phyloP scores from a whole-genome alignment of 2,113 vertebrate species.

The Charina bottae region DNA sequence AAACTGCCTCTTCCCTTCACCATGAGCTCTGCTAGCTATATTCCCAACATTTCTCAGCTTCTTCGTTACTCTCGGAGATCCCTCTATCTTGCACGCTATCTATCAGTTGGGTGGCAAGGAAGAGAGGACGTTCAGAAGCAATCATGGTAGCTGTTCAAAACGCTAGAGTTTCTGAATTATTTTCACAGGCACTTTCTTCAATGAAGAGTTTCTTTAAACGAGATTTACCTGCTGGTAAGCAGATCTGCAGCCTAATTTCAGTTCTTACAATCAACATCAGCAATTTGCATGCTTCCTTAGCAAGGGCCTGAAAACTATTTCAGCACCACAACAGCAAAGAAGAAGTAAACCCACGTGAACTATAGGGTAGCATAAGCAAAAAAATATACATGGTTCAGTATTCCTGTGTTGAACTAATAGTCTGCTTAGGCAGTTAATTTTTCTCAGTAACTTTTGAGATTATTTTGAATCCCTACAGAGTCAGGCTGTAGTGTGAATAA shows the following conservation, averaged over 20 bases:
- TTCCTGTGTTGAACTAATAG: background rate
- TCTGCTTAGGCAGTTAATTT: background rate
- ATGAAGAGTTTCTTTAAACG: background rate
- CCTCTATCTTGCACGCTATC: no score
- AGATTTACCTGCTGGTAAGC: no score
- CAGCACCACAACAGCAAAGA: background rate
- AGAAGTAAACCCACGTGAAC: background rate
- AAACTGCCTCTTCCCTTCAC: no score
- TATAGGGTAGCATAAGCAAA: background rate
- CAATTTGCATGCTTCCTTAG: background rate
- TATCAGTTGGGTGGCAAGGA: no score
- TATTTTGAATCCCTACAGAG: background rate
- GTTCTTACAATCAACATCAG: background rate
- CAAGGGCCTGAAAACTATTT: background rate
- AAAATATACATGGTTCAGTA: background rate
- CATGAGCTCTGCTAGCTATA: no score
- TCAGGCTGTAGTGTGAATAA: background rate
- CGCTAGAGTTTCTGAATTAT: background rate
- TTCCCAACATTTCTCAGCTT: no score
- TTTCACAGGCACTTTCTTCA: background rate
- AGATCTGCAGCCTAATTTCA: no score
- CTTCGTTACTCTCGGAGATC: no score
- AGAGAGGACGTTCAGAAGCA: no score
- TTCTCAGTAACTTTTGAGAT: background rate
- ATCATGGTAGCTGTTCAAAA: background rate